These are phyloP conservation scores for Malurus leucopterus DNA, from an alignment of 2,797 vertebrate genomes.

Conservation along the genomic window DNA sequence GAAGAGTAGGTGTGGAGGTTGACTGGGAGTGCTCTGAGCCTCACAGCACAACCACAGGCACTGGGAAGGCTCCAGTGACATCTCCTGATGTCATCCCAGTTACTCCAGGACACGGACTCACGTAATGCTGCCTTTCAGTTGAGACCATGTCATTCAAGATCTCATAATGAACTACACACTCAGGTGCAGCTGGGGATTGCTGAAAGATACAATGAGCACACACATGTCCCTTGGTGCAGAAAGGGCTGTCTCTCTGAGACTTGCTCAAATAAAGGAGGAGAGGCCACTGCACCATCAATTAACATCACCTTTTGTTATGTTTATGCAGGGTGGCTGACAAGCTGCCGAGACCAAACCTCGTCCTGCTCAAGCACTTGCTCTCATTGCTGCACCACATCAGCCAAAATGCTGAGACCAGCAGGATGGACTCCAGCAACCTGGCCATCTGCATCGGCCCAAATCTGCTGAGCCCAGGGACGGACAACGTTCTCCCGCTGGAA, in stretches of 20 bases:
- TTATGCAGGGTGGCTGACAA: conserved; percentile 77
- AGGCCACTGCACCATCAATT: not conserved
- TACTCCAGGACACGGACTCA: not conserved
- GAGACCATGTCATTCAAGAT: not conserved
- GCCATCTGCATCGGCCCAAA: conserved; percentile 91
- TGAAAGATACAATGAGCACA: conserved; percentile 19
- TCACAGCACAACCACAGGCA: not conserved
- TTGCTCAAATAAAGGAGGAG: not conserved
- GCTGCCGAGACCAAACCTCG: conserved; percentile 81
- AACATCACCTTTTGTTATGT: not conserved
- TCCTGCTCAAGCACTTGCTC: conserved; percentile 83
- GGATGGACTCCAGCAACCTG: conserved; percentile 89
- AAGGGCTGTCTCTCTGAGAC: not conserved
- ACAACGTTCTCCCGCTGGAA: conserved; percentile 66
- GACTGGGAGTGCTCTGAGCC: not conserved
- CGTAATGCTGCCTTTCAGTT: not conserved
- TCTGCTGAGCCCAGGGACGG: conserved; percentile 71
- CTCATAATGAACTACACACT: not conserved
- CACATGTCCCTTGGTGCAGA: conserved; percentile 6
- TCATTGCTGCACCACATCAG: conserved; percentile 85
- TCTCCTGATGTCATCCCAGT: not conserved
- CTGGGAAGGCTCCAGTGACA: not conserved
- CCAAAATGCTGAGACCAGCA: conserved; percentile 76
- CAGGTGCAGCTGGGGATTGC: conserved; percentile 19
- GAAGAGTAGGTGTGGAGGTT: not conserved